Evolutionary conservation across 2,113 vertebrate species (phyloP).

Genomic region (Mixornis gularis): DNA sequence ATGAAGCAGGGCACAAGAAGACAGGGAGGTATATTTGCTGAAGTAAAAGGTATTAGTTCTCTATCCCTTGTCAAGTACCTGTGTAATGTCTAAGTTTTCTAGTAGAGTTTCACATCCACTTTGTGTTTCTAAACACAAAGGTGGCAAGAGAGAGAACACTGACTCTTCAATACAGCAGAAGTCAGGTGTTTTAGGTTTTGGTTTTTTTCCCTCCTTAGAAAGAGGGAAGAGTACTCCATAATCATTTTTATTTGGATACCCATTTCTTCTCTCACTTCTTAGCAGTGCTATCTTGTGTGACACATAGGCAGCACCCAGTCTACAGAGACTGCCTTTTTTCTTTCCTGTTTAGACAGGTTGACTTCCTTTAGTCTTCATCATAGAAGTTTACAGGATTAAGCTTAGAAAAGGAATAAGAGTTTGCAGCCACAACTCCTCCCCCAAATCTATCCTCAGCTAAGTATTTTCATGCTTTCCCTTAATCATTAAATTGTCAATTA

Average conservation of each 20-base stretch:
- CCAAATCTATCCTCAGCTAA: background rate
- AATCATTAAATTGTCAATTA: background rate
- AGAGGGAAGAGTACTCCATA: rapidly evolving
- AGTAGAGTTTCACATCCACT: background rate
- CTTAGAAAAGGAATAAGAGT: background rate
- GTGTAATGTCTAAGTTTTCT: background rate
- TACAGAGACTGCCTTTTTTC: background rate
- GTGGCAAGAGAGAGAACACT: background rate
- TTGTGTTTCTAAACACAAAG: background rate
- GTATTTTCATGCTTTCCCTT: background rate
- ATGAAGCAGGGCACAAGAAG: background rate
- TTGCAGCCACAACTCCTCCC: background rate
- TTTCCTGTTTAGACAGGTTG: background rate
- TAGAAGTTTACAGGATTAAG: background rate
- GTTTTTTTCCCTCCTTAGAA: background rate
- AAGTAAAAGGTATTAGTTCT: background rate
- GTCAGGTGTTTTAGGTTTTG: rapidly evolving
- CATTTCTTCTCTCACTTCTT: background rate
- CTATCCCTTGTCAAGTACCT: background rate
- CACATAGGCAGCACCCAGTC: background rate
- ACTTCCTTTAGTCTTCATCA: background rate
- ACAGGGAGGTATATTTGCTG: background rate
- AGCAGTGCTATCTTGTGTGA: background rate
- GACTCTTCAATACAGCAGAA: background rate
- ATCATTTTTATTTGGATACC: background rate